Base-by-base conservation (phyloP, 2,797 vertebrate species). In the Odontamblyopus rebecca region DNA sequence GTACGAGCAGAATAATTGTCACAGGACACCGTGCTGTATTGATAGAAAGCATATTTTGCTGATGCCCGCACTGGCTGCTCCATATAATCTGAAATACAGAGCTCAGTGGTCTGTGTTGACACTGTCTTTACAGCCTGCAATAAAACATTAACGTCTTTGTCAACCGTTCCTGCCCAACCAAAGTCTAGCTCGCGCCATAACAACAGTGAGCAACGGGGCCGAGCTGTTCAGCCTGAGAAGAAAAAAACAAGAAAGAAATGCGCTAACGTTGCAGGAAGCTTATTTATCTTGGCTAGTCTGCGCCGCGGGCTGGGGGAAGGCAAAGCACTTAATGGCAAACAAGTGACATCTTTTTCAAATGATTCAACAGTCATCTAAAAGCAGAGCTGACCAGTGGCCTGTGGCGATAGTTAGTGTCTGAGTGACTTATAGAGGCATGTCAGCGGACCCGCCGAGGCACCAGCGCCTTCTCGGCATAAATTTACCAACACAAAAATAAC, bases 281-380 rank as follows among this genome's bases (percentile, higher is more conserved):
- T 92, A 92, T 92, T 93, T 91, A 86, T 94, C 92, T 92, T 92
- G 89, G 90, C 90, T 76, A 80, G 83, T 79, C 59, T 8, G 67
- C 70, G 89, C 90, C 88, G 59, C 27, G 2, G 90, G 91, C 89
- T 76, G 30, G 79, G 70, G 79, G 89, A 86, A 61, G 77, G 85
- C 88, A 91, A 91, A 93, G 86, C 90, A 92, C 92, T 94, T 93
- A 92, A 93, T 92, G 87, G 91, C 89, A 90, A 92, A 91, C 89
- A 89, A 91, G 91, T 92, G 91, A 93, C 90, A 92, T 91, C 81
- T 91, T 89, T 91, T 91, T 86, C 88, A 91, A 93, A 91, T 88
- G 88, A 91, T 91, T 92, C 90, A 90, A 91, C 85, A 87, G 85
- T 89, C 82, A 82, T 92, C 85, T 89, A 91, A 92, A 91, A 93